Base-by-base conservation (phyloP, 1,140 invertebrate genomes). In the Apis cerana region DNA sequence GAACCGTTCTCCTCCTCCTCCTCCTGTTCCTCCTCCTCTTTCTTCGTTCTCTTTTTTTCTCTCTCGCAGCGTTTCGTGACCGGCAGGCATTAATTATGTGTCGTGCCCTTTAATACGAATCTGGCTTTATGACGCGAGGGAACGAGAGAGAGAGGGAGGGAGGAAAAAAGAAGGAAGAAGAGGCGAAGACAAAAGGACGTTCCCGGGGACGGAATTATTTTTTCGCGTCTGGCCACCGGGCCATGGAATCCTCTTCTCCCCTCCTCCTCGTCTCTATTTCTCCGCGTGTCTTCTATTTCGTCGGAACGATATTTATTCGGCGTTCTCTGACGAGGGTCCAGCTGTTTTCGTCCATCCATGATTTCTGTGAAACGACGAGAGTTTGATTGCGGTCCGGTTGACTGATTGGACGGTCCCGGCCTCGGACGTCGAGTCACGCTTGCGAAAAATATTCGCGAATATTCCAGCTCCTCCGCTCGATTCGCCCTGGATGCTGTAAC, bases 91-190 rank as follows among this genome's bases (percentile, higher is more conserved):
- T 88, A 89, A 89, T 89, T 88, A 88, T 71, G 59, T 75, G 67
- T 69, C 86, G 70, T 88, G 78, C 74, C 78, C 69, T 89, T 89
- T 88, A 88, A 89, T 89, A 84, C 74, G 84, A 83, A 85, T 84
- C 78, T 76, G 78, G 64, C 75, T 86, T 88, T 86, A 78, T 69
- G 80, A 52, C 59, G 76, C 27, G 69, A 23, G 68, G 21, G 50
- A 76, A 52, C 27, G 75, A 52, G 54, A 87, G 82, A 83, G 21
- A 80, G 27, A 27, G 21, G 77, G 52, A 23, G 15, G 17, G 33
- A n/a, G 1, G n/a, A 19, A 64, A 58, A 23, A 23, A 68, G 52
- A 33, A 17, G 23, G 23, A 52, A 52, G 0, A 43, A 54, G 67
- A 58, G 21, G 62, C 62, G 62, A 65, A 86, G 81, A 89, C 84